Conservation (phyloP, 2,797 vertebrate genomes). For the Craterocephalus amniculus region DNA sequence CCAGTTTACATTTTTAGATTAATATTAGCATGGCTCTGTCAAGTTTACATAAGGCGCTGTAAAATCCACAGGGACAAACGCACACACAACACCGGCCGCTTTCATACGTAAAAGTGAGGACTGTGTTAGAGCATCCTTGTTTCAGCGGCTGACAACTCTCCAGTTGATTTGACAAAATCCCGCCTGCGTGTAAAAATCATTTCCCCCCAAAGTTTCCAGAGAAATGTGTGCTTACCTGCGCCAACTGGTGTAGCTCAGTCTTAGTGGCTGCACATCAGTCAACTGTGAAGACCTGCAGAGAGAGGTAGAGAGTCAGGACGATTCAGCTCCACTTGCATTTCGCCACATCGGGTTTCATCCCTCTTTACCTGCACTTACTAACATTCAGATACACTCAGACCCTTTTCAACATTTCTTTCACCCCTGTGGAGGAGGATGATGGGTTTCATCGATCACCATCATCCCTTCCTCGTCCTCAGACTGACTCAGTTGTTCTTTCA, state of each 20-base stretch:
- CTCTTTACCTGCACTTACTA: slow-evolving; percentile 23
- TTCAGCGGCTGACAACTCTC: slow-evolving; percentile 22
- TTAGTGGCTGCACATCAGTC: slow-evolving; percentile 67
- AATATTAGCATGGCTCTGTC: slow-evolving; percentile 2
- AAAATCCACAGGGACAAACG: slow-evolving; percentile 9
- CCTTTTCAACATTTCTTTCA: neutral
- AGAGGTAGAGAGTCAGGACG: slow-evolving; percentile 28
- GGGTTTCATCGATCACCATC: slow-evolving; percentile 38
- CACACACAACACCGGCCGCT: neutral
- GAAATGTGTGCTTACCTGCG: slow-evolving; percentile 66
- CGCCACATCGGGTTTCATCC: slow-evolving; percentile 43
- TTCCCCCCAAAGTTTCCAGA: slow-evolving; percentile 8
- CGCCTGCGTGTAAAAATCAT: slow-evolving; percentile 14
- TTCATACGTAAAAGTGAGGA: slow-evolving; percentile 7
- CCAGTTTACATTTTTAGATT: neutral
- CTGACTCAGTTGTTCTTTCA: slow-evolving; percentile 19
- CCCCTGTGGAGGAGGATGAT: slow-evolving; percentile 32
- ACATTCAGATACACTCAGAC: slow-evolving; percentile 27
- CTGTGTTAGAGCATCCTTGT: neutral
- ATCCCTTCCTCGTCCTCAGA: slow-evolving; percentile 12
- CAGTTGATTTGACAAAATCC: slow-evolving; percentile 15
- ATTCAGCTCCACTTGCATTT: slow-evolving; percentile 35
- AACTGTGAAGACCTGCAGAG: slow-evolving; percentile 53
- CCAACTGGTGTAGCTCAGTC: slow-evolving; percentile 43
- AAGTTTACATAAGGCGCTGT: slow-evolving; percentile 2